These are phyloP conservation scores for Ptilorrhoa leucosticta DNA, from an alignment of 2,113 vertebrate species.

Conservation along the genomic window DNA sequence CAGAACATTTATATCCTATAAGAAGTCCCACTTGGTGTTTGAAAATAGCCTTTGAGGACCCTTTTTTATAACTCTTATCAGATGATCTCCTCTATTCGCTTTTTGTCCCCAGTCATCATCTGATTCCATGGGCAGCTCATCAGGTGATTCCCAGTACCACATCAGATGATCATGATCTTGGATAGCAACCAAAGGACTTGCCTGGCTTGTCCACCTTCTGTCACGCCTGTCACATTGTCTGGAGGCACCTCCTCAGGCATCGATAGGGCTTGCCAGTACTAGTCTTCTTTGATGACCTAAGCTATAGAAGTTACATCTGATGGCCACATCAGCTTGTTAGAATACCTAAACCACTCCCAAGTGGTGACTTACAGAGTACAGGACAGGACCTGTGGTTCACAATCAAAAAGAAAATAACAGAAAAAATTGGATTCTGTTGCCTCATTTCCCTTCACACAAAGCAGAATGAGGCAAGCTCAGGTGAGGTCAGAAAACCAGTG, in stretches of 20 bases:
- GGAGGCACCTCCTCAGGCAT: not conserved
- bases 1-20: not conserved
- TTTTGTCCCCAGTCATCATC: not conserved
- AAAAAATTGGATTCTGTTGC: not conserved
- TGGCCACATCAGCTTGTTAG: not conserved
- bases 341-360: not conserved
- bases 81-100: not conserved
- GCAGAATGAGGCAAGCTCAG: not conserved
- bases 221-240: not conserved
- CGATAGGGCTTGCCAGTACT: not conserved
- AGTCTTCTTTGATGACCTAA: not conserved
- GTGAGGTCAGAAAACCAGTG: not conserved
- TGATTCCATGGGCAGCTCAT: not conserved
- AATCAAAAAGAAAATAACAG: not conserved
- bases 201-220: not conserved
- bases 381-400: not conserved
- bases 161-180: not conserved
- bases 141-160: not conserved
- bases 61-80: not conserved
- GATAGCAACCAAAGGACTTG: not conserved
- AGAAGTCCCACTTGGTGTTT: not conserved
- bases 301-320: not conserved
- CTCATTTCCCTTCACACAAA: not conserved
- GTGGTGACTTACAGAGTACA: not conserved
- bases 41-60: not conserved